Evolutionary conservation across 2,113 vertebrate species (phyloP).

Genomic region (Sinocyclocheilus anshuiensis): DNA sequence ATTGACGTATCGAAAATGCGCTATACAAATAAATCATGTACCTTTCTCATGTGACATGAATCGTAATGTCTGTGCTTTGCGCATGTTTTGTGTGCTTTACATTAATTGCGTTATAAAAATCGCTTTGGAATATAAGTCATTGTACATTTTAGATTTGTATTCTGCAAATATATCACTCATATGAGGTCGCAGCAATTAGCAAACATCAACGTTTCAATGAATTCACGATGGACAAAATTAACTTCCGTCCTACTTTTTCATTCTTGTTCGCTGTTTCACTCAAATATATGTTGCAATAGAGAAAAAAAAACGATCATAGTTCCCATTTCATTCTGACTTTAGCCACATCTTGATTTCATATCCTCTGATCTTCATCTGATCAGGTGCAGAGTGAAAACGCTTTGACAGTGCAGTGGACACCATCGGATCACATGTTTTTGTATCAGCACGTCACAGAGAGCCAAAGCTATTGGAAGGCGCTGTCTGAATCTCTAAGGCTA

Average conservation of each 20-base stretch:
- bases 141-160: too few relatives aligned
- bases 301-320: neutral
- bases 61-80: too few relatives aligned
- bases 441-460: constrained; percentile 88
- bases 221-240: neutral
- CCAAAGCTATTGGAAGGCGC: constrained; percentile 73
- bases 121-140: neutral
- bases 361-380: neutral
- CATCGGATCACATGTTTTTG: constrained; percentile 90
- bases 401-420: constrained; percentile 85
- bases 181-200: neutral
- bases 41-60: neutral
- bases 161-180: neutral
- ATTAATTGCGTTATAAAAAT: neutral
- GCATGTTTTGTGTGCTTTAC: too few relatives aligned
- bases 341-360: neutral
- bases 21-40: neutral
- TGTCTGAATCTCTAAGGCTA: constrained; percentile 47
- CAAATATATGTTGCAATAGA: neutral
- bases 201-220: neutral
- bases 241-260: neutral
- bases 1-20: too few relatives aligned
- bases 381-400: constrained; percentile 85
- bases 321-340: neutral
- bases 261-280: neutral